Base-by-base conservation (phyloP, 53 echinoderm and acorn worm species). In the Astropecten irregularis region DNA sequence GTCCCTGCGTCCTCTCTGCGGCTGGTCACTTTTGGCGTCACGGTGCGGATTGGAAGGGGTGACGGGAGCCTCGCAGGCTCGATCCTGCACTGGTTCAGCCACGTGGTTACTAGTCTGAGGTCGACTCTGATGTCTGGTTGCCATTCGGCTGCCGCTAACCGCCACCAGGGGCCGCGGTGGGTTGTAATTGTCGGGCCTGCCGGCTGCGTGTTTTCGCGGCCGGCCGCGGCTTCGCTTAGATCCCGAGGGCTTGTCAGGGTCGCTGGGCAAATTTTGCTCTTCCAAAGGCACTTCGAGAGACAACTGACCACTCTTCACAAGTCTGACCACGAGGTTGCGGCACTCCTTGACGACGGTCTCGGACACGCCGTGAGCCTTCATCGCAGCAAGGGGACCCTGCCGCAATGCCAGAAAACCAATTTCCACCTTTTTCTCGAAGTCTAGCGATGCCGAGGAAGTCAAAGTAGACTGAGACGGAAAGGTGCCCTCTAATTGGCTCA, bases 281-380 rank as follows among this genome's bases (percentile, higher is more conserved):
- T 72, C 72, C 52, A 72, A 36, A 2, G 72, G 72, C 20, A 72
- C 29, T n/a, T 35, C 52, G 5, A 51, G 34, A 16, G 51, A 52
- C 14, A 72, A 19, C 29, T 53, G 32, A n/a, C 72, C 72, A 18
- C 52, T 52, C 32, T 53, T 33, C 6, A 30, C 1, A 1, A 72
- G 49, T 11, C 36, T 50, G 16, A 72, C 53, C 36, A 53, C 54
- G 34, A 35, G 6, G 36, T 72, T 72, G 32, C 72, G 72, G 72
- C 72, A 72, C 26, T 53, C 72, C 30, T 49, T 72, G 4, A 72
- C 72, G 21, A 22, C 34, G n/a, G 34, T 52, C n/a, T 72, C 72
- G 0, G 29, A 9, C 72, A 52, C 72, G 2, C 53, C 33, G 54
- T 10, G 38, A 32, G 34, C 53, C 44, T 35, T 72, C 53, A 72